Evolutionary conservation across 2,888 invertebrate species (phyloP).

Genomic region (Prosapia bicincta): DNA sequence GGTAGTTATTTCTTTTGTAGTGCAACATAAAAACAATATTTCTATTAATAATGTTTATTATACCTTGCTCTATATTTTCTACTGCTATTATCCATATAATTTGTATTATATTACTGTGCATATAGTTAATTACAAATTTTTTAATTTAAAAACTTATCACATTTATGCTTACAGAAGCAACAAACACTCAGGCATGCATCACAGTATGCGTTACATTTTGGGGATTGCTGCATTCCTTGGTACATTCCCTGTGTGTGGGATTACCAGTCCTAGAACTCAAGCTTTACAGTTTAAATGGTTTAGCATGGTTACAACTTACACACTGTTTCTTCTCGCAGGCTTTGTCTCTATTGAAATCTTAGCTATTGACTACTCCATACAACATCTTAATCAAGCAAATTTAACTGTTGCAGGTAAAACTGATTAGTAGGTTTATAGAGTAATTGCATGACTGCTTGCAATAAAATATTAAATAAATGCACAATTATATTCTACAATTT

Average conservation of each 20-base stretch:
- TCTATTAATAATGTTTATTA: no score
- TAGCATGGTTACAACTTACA: constrained; percentile 33
- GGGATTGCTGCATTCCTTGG: constrained; percentile 34
- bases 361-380: constrained; percentile 36
- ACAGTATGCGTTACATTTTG: constrained; percentile 34
- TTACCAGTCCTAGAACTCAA: constrained; percentile 28
- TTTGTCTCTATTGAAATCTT: constrained; percentile 35
- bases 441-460: no score
- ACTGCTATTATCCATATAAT: no score
- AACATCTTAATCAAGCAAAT: constrained; percentile 37
- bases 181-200: constrained; percentile 32
- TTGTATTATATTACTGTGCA: no score
- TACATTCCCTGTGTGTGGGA: constrained; percentile 34
- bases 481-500: no score
- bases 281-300: constrained; percentile 33
- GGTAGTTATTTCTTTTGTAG: no score
- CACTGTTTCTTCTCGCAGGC: constrained; percentile 32
- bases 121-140: no score
- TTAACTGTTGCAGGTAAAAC: constrained; percentile 36
- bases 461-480: no score
- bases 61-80: no score
- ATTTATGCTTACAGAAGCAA: constrained; percentile 4
- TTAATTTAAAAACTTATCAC: no score
- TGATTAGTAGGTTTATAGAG: no score
- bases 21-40: no score